These are phyloP conservation scores for Plusia festucae DNA, from an alignment of 2,888 invertebrate genomes.

Conservation along the genomic window DNA sequence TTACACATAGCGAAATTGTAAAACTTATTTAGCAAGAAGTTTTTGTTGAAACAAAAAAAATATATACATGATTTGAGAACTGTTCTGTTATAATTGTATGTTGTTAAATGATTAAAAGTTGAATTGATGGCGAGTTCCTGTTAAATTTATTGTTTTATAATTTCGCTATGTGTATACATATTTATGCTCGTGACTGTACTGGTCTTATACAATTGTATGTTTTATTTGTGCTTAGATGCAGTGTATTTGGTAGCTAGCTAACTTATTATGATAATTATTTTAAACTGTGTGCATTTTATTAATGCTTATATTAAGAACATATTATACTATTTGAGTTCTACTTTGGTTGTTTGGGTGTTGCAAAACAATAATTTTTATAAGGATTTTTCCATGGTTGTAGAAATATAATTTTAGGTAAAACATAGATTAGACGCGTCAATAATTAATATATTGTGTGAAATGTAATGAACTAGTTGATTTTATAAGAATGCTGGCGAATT, in stretches of 20 bases:
- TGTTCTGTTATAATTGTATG: no score
- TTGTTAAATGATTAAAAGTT: no score
- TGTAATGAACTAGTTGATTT: constrained; percentile 46
- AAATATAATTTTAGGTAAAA: constrained; percentile 34
- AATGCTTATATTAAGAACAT: constrained; percentile 28
- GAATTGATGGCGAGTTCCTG: no score
- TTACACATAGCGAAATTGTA: no score
- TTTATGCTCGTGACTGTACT: no score
- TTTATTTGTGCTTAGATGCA: background rate
- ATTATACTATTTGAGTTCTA: constrained; percentile 41
- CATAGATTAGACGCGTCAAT: constrained; percentile 44
- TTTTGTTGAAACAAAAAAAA: no score
- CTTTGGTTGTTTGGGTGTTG: constrained; percentile 49
- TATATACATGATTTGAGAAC: no score
- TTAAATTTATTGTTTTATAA: no score
- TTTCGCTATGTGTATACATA: no score
- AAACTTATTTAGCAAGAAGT: no score
- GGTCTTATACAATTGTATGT: no score
- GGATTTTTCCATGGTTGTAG: constrained; percentile 29
- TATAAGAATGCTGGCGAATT: constrained; percentile 58
- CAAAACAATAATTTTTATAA: constrained; percentile 36
- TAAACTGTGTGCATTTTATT: constrained; percentile 19
- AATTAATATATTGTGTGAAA: constrained; percentile 42
- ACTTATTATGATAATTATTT: background rate
- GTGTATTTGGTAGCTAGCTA: background rate